Percentiles rank a stretch among this genome's conserved stretches.
phyloP scores from a whole-genome alignment of 2,113 vertebrate species.

The Prolemur simus region DNA sequence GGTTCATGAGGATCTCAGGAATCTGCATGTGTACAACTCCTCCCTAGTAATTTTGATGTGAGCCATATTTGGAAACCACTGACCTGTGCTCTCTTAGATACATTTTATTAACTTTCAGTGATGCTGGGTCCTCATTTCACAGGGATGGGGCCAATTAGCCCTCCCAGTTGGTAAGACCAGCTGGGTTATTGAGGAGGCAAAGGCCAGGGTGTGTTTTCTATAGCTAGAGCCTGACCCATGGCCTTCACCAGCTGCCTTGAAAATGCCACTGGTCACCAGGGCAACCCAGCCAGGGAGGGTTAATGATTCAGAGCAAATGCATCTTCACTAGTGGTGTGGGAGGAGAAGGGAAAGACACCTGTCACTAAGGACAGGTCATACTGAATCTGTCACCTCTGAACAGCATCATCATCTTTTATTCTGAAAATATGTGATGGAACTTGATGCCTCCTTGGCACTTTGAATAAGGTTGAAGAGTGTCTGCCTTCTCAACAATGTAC shows the following conservation, averaged over 20 bases:
- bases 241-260: conserved; percentile 69
- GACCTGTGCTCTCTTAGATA: conserved; percentile 20
- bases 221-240: conserved; percentile 56
- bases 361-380: background rate
- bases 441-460: background rate
- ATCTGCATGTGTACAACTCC: background rate
- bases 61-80: background rate
- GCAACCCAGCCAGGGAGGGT: conserved; percentile 48
- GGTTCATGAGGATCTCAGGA: background rate
- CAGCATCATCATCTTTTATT: background rate
- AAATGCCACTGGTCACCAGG: conserved; percentile 71
- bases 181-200: conserved; percentile 72
- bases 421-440: background rate
- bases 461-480: background rate
- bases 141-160: conserved; percentile 76
- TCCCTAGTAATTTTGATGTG: background rate
- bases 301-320: conserved; percentile 57
- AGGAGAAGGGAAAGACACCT: background rate
- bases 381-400: background rate
- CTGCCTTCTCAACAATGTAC: background rate
- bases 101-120: conserved; percentile 70
- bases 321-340: background rate
- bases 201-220: conserved; percentile 63
- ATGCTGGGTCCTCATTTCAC: conserved; percentile 62
- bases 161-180: conserved; percentile 69